Evolutionary conservation across 1,140 invertebrate genomes (phyloP), one percentile per base, ranked within the genome.

Genomic region (Mesaphorura yosii): DNA sequence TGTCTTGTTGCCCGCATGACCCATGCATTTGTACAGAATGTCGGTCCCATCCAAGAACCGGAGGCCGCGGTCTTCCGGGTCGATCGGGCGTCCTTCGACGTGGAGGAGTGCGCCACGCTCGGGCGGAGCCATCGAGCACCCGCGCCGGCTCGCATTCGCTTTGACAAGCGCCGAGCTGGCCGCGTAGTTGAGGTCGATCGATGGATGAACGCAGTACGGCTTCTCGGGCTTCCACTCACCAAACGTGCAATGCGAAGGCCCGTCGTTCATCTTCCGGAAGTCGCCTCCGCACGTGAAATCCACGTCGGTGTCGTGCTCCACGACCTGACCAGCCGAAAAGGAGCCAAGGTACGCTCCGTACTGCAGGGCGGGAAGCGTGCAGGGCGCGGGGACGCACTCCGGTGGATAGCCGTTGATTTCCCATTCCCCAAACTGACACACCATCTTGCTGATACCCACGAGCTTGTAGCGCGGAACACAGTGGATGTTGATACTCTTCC

Each of bases 351-450:
- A 88, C 22, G 81, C 77, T 0, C 84, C 82, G 39, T 84, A 75
- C 7, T 75, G 69, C 20, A 88, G 78, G 1, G 75, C 68, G 1
- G 84, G 84, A 7, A 88, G 70, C 28, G 80, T 75, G 65, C 85
- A 88, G 0, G 84, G 82, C 14, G 81, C 80, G 66, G 84, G 78
- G 17, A 78, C 75, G 69, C 85, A 88, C 65, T 86, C 82, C 0
- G 85, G 84, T 64, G 82, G 76, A n/a, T n/a, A n/a, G 40, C 59
- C 61, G 2, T 20, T 80, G 76, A 56, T 65, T 1, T 81, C 79
- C 83, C 83, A 88, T 59, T 84, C 79, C 12, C 85, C 84, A 61
- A 82, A 79, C 73, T 78, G 83, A 64, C 85, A 88, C 25, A 78
- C 72, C 15, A 87, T 69, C 62, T 79, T 78, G 12, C 76, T 78